Base-by-base conservation (phyloP, 2,113 vertebrate species). In the Albula glossodonta region DNA sequence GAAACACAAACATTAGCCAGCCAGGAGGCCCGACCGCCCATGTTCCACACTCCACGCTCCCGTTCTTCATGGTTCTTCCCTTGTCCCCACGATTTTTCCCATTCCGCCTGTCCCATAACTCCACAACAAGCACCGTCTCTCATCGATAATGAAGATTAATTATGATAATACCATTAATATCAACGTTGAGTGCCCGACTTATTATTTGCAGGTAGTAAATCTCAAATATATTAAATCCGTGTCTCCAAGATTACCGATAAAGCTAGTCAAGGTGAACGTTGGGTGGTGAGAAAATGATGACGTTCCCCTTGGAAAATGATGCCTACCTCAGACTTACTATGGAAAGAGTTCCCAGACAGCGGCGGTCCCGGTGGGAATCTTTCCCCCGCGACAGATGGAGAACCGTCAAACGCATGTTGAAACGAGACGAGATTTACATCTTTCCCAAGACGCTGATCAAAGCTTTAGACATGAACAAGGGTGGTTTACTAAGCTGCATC, bases 1-100 rank as follows among this genome's bases (percentile, higher is more conserved):
- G 51, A 51, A 88, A 90, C 86, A 80, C 82, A 85, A 86, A 78
- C 84, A 84, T 78, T 50, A 66, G 63, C 31, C 31, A 41, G 31
- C 31, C 31, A 41, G 31, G 31, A 41, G 31, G 31, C 31, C 31
- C 31, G 31, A 41, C 31, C 31, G 31, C 31, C 31, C 31, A 41
- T 74, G 70, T 31, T 8, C 11, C n/a, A 9, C 8, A 74, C 63
- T 70, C 17, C 66, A 25, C 25, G 66, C n/a, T 9, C 8, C 4
- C 25, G 1, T 31, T 10, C n/a, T 22, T 10, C 66, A 6, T 56
- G 53, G 6, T 56, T 8, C n/a, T 8, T 22, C 66, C 66, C 1
- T 4, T 31, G 22, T 17, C 4, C 4, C 8, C 63, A 3, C 2
- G 19, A 41, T 41, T 41, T 70, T 70, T n/a, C 22, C 63, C 8